Percentiles rank a stretch among this genome's conserved stretches.
Conservation (phyloP, 2,797 vertebrate genomes). For the Notolepis coatsorum region DNA sequence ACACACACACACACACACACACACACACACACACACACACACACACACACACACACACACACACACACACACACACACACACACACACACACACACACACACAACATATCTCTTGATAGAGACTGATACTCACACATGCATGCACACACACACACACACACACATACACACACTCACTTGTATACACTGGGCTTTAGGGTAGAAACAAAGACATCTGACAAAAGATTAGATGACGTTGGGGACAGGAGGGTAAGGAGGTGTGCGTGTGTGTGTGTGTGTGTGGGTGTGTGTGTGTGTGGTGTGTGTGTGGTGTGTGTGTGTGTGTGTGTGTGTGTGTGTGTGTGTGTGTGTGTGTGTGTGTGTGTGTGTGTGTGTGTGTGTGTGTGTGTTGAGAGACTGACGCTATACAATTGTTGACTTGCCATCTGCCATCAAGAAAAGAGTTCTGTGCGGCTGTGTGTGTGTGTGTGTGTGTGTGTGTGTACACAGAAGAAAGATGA, state of each 20-base stretch:
- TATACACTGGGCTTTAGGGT: constrained; percentile 39
- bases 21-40: not conserved
- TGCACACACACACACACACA: constrained; percentile 4
- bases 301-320: constrained; percentile 31
- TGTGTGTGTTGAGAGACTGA: constrained; percentile 73
- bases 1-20: constrained; percentile 27
- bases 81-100: constrained; percentile 42
- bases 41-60: not conserved
- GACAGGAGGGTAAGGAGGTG: constrained; percentile 58
- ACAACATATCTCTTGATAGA: too few relatives aligned
- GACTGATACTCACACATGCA: constrained; percentile 12
- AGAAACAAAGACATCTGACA: constrained; percentile 66
- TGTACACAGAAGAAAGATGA: constrained; percentile 63
- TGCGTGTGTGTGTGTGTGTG: constrained; percentile 50
- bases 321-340: constrained; percentile 17
- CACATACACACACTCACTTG: not conserved
- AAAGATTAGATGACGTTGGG: constrained; percentile 52
- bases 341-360: constrained; percentile 9
- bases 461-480: constrained; percentile 38
- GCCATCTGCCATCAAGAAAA: constrained; percentile 96
- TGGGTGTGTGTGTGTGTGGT: constrained; percentile 40
- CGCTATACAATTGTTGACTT: constrained; percentile 96
- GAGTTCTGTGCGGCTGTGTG: constrained; percentile 39
- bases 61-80: constrained; percentile 28
- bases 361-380: constrained; percentile 18